A percentile compares a stretch with the other conserved stretches of the same genome.
These are phyloP conservation scores for Trachymyrmex cornetzi DNA, from an alignment of 1,140 invertebrate genomes.

Conservation along the genomic window DNA sequence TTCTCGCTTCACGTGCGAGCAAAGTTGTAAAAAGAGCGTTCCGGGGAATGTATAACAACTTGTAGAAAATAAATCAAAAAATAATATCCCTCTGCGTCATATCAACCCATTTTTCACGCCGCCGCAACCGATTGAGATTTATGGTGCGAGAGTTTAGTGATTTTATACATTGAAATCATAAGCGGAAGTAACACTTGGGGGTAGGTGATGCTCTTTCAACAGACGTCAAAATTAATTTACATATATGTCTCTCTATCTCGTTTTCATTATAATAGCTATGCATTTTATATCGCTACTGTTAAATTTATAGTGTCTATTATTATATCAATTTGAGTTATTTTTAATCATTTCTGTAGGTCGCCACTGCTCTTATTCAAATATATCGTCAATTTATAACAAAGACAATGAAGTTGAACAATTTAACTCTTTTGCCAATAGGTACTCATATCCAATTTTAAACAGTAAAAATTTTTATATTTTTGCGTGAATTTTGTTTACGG, in stretches of 20 bases:
- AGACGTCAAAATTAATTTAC: background rate
- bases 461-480: too few species aligned
- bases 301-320: too few species aligned
- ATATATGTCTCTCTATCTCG: background rate
- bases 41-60: constrained; percentile 23
- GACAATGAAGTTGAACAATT: too few species aligned
- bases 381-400: too few species aligned
- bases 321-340: too few species aligned
- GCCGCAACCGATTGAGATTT: constrained; percentile 43
- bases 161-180: constrained; percentile 28
- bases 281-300: background rate
- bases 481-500: too few species aligned
- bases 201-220: background rate
- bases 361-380: too few species aligned
- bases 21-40: constrained; percentile 39
- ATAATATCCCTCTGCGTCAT: constrained; percentile 15
- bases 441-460: too few species aligned
- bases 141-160: constrained; percentile 23
- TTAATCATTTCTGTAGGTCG: too few species aligned
- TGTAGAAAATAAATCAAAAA: constrained; percentile 33
- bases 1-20: background rate
- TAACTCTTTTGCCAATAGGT: too few species aligned
- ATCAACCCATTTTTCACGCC: constrained; percentile 35
- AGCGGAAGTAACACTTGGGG: background rate
- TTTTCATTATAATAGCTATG: background rate